Evolutionary conservation across 1,140 invertebrate genomes (phyloP).

Genomic region (Steinernema feltiae): DNA sequence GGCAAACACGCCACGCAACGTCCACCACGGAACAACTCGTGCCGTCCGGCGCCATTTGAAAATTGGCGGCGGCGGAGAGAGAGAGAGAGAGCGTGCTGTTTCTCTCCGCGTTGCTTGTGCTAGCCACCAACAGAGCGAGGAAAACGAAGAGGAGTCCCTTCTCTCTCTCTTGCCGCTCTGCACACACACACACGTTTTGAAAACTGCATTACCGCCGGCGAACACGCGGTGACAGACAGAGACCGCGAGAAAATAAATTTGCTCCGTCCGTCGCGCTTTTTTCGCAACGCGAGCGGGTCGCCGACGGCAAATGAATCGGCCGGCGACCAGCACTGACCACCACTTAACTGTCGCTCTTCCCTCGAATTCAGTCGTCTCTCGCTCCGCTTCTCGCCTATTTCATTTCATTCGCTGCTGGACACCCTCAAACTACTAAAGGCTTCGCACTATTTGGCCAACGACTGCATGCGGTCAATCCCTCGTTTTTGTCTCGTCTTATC

Average conservation of each 20-base stretch:
- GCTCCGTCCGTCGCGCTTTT: slow-evolving; percentile 7
- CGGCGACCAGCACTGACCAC: slow-evolving; percentile 14
- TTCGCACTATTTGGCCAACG: no score
- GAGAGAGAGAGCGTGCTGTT: neutral
- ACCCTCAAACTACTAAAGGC: neutral
- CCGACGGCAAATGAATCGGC: slow-evolving; percentile 5
- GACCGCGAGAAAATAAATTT: slow-evolving; percentile 13
- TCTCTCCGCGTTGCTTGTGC: neutral
- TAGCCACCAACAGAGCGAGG: neutral
- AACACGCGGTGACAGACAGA: slow-evolving; percentile 7
- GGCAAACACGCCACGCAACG: slow-evolving; percentile 8
- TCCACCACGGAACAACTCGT: slow-evolving; percentile 2
- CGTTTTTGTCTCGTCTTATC: no score
- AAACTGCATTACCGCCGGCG: slow-evolving; percentile 14
- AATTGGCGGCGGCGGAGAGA: neutral
- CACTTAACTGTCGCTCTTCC: slow-evolving; percentile 1
- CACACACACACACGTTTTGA: slow-evolving; percentile 3
- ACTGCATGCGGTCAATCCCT: no score
- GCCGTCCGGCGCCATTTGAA: slow-evolving; percentile 14
- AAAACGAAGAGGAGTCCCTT: slow-evolving; percentile 17
- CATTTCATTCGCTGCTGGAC: neutral
- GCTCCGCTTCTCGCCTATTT: neutral
- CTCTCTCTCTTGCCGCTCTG: slow-evolving; percentile 6
- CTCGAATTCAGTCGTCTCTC: neutral
- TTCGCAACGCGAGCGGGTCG: slow-evolving; percentile 10